Base-by-base conservation (phyloP, 1,140 invertebrate genomes). In the Manduca sexta region DNA sequence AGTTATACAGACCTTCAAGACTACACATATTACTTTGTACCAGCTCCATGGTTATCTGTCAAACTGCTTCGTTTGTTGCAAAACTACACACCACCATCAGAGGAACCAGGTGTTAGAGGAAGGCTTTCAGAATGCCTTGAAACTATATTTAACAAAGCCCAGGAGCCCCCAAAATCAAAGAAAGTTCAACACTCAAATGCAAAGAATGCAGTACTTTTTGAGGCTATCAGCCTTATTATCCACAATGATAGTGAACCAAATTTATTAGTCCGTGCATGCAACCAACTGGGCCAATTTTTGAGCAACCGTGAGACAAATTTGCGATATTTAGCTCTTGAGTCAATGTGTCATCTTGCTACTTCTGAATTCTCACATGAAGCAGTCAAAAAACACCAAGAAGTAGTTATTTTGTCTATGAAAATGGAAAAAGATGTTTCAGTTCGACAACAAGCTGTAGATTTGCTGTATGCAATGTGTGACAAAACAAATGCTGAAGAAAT, bases 111-210 rank as follows among this genome's bases (percentile, higher is more conserved):
- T 12, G 96, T 99, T 0, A 89, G 96, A 49, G 97, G 97, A 2
- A 91, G 98, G 47, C 87, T 99, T 31, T 98, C 98, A 69, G 98
- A 99, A 88, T 99, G 98, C 74, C 87, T 99, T 67, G 98, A 99
- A 87, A 99, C 97, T n/a, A 99, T 99, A 72, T 89, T 99, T 58
- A 99, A 99, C 79, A 99, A 99, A 89, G 98, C 98, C 15, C 97
- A 99, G 85, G 98, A 99, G 79, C 97, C 98, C 45, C 98, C 98
- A 26, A 99, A 99, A 84, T 99, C 98, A 16, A 99, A 99, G 87
- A 99, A 99, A 88, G 97, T 99, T 39, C 98, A 99, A 88, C 98
- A 99, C 87, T 99, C 98, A 17, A 99, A 99, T 89, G 98, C 98
- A 30, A 99, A 99, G 86, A 99, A 99, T 89, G 98, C 98, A 35